Conservation (phyloP, 2,888 invertebrate species). For the Lordiphosa andalusiaca region DNA sequence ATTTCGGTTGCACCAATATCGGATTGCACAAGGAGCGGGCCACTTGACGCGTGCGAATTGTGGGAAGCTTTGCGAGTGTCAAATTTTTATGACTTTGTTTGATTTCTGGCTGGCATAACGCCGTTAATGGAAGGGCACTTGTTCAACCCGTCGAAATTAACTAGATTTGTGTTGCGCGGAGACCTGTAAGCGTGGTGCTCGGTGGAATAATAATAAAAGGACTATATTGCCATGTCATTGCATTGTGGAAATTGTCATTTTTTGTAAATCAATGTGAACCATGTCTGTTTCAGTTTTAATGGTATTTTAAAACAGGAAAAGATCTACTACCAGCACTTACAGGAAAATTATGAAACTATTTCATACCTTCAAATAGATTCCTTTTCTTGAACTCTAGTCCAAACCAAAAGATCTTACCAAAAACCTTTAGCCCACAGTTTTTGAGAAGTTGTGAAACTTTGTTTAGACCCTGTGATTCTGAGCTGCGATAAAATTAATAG, state of each 20-base stretch:
- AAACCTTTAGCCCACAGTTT: no score
- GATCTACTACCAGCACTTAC: no score
- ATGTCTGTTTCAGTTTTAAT: no score
- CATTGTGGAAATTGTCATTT: constrained; percentile 12
- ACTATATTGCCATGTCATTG: constrained; percentile 22
- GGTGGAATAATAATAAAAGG: constrained; percentile 12
- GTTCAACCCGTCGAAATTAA: constrained; percentile 53
- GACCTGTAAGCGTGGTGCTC: constrained; percentile 13
- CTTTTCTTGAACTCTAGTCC: no score
- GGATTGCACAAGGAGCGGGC: constrained; percentile 45
- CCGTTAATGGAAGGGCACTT: constrained; percentile 72
- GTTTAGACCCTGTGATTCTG: no score
- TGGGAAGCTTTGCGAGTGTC: constrained; percentile 65
- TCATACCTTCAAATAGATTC: no score
- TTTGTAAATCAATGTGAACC: not conserved
- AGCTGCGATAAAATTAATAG: no score
- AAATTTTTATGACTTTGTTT: constrained; percentile 76
- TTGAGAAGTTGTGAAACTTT: no score
- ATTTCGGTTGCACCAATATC: constrained; percentile 60
- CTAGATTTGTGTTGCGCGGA: constrained; percentile 43
- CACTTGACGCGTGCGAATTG: constrained; percentile 70
- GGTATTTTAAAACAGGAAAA: no score
- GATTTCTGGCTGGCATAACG: constrained; percentile 66
- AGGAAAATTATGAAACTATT: no score
- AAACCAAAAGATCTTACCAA: no score